Percentiles rank a stretch among this genome's conserved stretches.
These are phyloP conservation scores for Phenganax stokvisi DNA, from an alignment of 92 coral and sea anemone species.

Conservation along the genomic window DNA sequence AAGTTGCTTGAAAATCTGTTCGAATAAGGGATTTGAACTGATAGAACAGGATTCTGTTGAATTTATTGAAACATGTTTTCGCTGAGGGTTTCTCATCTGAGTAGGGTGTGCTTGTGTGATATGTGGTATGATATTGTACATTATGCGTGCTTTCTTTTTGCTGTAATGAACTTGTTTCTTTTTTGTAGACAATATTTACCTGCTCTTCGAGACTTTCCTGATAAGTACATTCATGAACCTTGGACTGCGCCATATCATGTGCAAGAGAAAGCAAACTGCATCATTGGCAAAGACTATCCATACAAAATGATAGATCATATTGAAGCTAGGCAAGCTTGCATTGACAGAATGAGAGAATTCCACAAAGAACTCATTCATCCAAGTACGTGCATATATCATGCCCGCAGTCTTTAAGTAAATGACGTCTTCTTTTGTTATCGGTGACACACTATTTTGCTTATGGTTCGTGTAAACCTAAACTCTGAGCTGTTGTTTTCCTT, in stretches of 20 bases:
- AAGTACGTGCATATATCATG: slow-evolving; percentile 1
- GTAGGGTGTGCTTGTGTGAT: too few relatives aligned
- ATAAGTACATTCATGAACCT: slow-evolving; percentile 75
- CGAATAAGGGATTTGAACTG: too few relatives aligned
- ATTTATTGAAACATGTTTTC: too few relatives aligned
- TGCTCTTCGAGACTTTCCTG: slow-evolving; percentile 72
- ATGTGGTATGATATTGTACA: too few relatives aligned
- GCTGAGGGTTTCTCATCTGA: too few relatives aligned
- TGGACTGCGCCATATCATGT: slow-evolving; percentile 71
- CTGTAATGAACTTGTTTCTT: not conserved
- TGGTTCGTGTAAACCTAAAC: too few relatives aligned
- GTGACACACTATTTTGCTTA: too few relatives aligned
- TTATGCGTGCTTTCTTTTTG: not conserved
- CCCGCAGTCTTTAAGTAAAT: not conserved
- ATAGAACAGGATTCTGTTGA: too few relatives aligned
- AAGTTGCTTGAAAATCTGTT: too few relatives aligned
- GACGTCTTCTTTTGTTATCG: not conserved
- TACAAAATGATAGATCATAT: slow-evolving; percentile 58
- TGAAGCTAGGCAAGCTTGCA: slow-evolving; percentile 49
- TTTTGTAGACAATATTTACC: slow-evolving; percentile 75
- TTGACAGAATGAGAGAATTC: slow-evolving; percentile 19
- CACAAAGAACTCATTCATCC: slow-evolving; percentile 23
- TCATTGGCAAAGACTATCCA: slow-evolving; percentile 80
- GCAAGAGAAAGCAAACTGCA: slow-evolving; percentile 68
- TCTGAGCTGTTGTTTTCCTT: too few relatives aligned